Conservation (phyloP, 1,140 invertebrate genomes). For the Steinernema khuongi region DNA sequence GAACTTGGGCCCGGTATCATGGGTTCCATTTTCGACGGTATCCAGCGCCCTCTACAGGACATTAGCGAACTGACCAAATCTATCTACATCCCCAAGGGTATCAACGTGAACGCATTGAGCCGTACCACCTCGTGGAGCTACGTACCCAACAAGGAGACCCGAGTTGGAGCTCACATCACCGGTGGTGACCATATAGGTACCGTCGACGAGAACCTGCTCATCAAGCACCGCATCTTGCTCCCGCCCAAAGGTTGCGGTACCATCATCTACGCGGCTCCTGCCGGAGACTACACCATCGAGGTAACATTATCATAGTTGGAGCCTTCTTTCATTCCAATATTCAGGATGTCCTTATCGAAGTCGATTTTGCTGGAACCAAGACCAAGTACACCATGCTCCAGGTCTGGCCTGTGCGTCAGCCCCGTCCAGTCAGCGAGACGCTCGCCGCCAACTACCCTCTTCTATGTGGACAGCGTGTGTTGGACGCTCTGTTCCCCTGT, state of each 20-base stretch:
- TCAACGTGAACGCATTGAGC: constrained; percentile 85
- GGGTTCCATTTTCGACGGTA: constrained; percentile 98
- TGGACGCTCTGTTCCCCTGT: constrained; percentile 96
- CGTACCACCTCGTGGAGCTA: constrained; percentile 83
- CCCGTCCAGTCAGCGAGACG: constrained; percentile 91
- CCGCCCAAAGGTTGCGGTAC: constrained; percentile 90
- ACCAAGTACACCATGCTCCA: constrained; percentile 87
- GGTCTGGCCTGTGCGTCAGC: constrained; percentile 92
- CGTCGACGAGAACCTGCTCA: constrained; percentile 91
- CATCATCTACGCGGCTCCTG: constrained; percentile 85
- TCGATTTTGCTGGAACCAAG: constrained; percentile 93
- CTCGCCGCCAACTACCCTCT: constrained; percentile 95
- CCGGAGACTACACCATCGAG: constrained; percentile 86
- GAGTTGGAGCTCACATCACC: constrained; percentile 88
- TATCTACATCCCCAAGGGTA: constrained; percentile 98
- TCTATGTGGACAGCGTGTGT: constrained; percentile 90
- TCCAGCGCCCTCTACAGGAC: constrained; percentile 93
- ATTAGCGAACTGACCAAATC: constrained; percentile 86
- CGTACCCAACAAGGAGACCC: constrained; percentile 73
- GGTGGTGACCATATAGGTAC: constrained; percentile 93
- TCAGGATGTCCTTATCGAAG: constrained; percentile 86
- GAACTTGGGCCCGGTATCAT: constrained; percentile 99
- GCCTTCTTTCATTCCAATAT: constrained; percentile 23
- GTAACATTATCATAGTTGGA: constrained; percentile 63
- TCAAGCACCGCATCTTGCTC: constrained; percentile 92